phyloP scores from a whole-genome alignment of 2,888 invertebrate genomes.

The Apeira syringaria region DNA sequence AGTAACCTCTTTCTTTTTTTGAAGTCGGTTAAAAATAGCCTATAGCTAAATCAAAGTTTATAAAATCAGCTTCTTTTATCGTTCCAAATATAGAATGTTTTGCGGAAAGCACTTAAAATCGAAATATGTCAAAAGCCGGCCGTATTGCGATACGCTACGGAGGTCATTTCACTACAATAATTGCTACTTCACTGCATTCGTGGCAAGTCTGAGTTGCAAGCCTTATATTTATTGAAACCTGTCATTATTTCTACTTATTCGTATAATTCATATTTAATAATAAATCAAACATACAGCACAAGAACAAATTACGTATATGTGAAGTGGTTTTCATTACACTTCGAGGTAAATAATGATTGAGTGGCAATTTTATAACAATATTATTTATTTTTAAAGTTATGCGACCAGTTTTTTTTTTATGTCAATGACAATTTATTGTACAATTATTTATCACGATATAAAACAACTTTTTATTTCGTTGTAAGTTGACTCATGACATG shows the following conservation, averaged over 20 bases:
- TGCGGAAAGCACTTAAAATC: neutral
- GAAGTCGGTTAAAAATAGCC: too few relatives aligned
- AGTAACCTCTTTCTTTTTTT: too few relatives aligned
- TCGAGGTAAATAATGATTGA: slow-evolving; percentile 3
- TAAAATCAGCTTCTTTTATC: too few relatives aligned
- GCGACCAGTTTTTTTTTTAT: neutral
- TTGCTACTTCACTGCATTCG: slow-evolving; percentile 10
- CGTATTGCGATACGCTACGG: slow-evolving; percentile 5
- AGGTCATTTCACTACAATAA: slow-evolving; percentile 8
- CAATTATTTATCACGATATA: neutral
- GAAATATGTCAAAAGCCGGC: neutral
- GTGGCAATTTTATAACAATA: neutral
- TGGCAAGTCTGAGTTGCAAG: neutral
- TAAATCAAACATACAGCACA: slow-evolving; percentile 3
- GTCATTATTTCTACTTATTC: slow-evolving; percentile 8
- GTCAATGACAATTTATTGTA: neutral
- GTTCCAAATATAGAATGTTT: too few relatives aligned
- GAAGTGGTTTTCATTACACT: slow-evolving; percentile 9
- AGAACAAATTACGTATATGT: neutral
- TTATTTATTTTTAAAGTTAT: neutral
- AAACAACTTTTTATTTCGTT: too few relatives aligned
- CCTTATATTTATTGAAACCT: slow-evolving; percentile 1
- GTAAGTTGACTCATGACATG: too few relatives aligned
- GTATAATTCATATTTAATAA: slow-evolving; percentile 8
- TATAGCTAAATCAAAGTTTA: too few relatives aligned